Conservation (phyloP, 2,888 invertebrate genomes). For the Ryuthela nishihirai region DNA sequence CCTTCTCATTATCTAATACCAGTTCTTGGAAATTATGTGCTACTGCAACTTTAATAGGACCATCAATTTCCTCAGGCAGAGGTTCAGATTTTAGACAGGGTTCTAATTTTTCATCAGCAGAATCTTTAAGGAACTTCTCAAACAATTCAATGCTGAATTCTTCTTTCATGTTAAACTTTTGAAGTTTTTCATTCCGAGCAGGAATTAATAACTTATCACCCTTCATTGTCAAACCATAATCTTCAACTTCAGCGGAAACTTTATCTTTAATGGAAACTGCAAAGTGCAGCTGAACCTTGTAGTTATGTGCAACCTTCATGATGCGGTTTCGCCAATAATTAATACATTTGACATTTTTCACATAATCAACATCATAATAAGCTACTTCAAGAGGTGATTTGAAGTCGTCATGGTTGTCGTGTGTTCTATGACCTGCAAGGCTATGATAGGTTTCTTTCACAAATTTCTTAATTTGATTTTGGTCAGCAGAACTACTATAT, state of each 20-base stretch:
- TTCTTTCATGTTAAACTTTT: constrained; percentile 83
- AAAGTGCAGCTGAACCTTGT: constrained; percentile 67
- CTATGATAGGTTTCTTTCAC: constrained; percentile 83
- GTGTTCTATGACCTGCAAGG: constrained; percentile 82
- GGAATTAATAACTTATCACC: constrained; percentile 86
- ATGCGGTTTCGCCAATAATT: constrained; percentile 99
- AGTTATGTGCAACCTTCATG: constrained; percentile 77
- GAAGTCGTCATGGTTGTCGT: constrained; percentile 81
- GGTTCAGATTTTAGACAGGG: constrained; percentile 94
- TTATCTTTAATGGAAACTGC: constrained; percentile 90
- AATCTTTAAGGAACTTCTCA: constrained; percentile 75
- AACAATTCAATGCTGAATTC: constrained; percentile 89
- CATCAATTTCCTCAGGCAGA: constrained; percentile 77
- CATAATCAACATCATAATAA: constrained; percentile 91
- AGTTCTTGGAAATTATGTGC: constrained; percentile 96
- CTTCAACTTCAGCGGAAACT: constrained; percentile 89
- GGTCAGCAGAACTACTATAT: constrained; percentile 67
- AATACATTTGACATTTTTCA: constrained; percentile 85
- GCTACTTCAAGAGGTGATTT: constrained; percentile 83
- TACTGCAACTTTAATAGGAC: constrained; percentile 80
- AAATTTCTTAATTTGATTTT: constrained; percentile 69
- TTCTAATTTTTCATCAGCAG: constrained; percentile 76
- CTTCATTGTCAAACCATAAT: constrained; percentile 82
- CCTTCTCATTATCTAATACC: constrained; percentile 83
- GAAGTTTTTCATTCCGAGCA: constrained; percentile 73